Evolutionary conservation across 2,797 vertebrate species (phyloP).

Genomic region (Eutrigla gurnardus): DNA sequence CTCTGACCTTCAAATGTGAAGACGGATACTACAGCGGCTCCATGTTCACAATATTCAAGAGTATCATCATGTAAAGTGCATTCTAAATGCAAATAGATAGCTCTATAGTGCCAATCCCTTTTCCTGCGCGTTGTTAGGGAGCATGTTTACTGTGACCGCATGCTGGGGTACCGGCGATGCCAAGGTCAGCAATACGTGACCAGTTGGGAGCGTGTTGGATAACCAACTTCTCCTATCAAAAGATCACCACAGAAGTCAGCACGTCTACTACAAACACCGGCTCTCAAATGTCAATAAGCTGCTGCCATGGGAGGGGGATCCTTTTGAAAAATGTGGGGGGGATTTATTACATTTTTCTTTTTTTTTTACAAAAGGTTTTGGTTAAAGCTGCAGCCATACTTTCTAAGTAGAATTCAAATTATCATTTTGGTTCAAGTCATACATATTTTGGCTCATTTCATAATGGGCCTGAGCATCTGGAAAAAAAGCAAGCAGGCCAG

Average conservation of each 20-base stretch:
- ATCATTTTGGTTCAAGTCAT: slow-evolving; percentile 36
- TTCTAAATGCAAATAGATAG: slow-evolving; percentile 1
- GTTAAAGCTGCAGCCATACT: slow-evolving; percentile 17
- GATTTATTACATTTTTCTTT: slow-evolving; percentile 19
- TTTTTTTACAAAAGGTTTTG: slow-evolving; percentile 8
- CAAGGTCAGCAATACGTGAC: no score
- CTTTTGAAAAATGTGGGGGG: no score
- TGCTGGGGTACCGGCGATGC: no score
- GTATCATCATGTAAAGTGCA: background rate
- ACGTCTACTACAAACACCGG: no score
- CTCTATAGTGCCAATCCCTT: background rate
- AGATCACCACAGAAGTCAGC: no score
- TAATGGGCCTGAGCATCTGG: slow-evolving; percentile 24
- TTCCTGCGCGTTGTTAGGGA: background rate
- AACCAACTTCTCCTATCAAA: no score
- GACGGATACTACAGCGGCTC: background rate
- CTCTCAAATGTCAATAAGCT: no score
- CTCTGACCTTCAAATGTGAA: slow-evolving; percentile 13
- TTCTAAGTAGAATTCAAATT: slow-evolving; percentile 25
- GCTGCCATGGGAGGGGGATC: no score
- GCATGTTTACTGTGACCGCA: no score
- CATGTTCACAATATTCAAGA: background rate
- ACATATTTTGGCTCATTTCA: slow-evolving; percentile 54
- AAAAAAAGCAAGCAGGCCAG: background rate
- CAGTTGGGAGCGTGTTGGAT: no score